phyloP scores from a whole-genome alignment of 2,113 vertebrate species.

The Petrocephalus microphthalmus region DNA sequence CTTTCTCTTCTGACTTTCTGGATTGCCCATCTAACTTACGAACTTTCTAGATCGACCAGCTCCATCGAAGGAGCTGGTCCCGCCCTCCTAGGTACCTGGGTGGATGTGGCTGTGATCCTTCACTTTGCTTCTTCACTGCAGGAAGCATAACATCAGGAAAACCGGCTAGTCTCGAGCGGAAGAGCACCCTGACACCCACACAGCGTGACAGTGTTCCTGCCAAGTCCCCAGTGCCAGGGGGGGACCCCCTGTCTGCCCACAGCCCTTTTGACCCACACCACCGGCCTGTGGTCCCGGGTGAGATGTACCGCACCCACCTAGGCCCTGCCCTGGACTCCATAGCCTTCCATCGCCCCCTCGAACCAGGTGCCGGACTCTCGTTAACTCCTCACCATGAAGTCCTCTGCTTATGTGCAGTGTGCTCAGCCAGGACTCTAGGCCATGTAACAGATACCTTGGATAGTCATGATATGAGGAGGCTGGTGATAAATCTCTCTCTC shows the following conservation, averaged over 20 bases:
- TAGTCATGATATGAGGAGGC: conserved; percentile 39
- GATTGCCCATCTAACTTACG: background rate
- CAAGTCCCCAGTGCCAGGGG: conserved; percentile 84
- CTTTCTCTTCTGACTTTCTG: background rate
- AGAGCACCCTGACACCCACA: conserved; percentile 82
- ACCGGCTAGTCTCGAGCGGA: conserved; percentile 80
- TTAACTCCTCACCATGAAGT: background rate
- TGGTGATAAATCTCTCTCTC: conserved; percentile 31
- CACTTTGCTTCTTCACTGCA: conserved; percentile 38
- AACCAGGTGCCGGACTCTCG: conserved; percentile 68
- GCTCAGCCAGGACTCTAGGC: background rate
- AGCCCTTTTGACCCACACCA: conserved; percentile 91
- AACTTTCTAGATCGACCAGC: background rate
- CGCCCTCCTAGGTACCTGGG: background rate
- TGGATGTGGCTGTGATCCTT: background rate
- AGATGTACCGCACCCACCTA: conserved; percentile 82
- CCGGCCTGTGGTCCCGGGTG: conserved; percentile 68
- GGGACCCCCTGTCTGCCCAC: conserved; percentile 78
- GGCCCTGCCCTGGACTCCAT: conserved; percentile 82
- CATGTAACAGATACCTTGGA: background rate
- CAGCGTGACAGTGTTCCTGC: conserved; percentile 83
- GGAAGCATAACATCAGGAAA: conserved; percentile 76
- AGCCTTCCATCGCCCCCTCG: conserved; percentile 82
- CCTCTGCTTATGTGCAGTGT: background rate
- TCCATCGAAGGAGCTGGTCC: no score